Evolutionary conservation across 2,888 invertebrate genomes (phyloP).

Genomic region (Timandra comae): DNA sequence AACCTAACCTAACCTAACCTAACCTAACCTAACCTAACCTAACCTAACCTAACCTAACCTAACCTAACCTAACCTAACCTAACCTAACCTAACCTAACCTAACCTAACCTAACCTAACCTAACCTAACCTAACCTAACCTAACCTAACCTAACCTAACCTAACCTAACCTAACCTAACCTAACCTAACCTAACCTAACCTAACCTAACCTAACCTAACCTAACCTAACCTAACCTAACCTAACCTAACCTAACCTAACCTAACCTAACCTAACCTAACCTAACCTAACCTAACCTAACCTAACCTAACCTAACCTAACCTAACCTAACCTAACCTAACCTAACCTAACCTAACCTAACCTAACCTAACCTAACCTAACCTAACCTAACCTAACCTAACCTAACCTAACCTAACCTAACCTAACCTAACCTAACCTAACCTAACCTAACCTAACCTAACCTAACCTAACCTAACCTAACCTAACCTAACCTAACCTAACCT

Average conservation of each 20-base stretch:
- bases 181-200: constrained; percentile 13
- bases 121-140: constrained; percentile 9
- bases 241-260: constrained; percentile 13
- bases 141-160: constrained; percentile 5
- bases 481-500: constrained; percentile 7
- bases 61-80: constrained; percentile 20
- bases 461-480: constrained; percentile 7
- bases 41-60: constrained; percentile 16
- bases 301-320: constrained; percentile 13
- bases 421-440: constrained; percentile 12
- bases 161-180: constrained; percentile 11
- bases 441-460: constrained; percentile 12
- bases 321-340: constrained; percentile 13
- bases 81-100: constrained; percentile 15
- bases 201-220: constrained; percentile 11
- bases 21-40: constrained; percentile 10
- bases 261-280: constrained; percentile 10
- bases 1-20: constrained; percentile 13
- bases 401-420: constrained; percentile 13
- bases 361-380: constrained; percentile 13
- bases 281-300: constrained; percentile 13
- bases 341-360: constrained; percentile 13
- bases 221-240: constrained; percentile 12
- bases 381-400: constrained; percentile 13
- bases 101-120: constrained; percentile 11